Conservation (phyloP, 2,797 vertebrate species). For the Lepus oiostolus region DNA sequence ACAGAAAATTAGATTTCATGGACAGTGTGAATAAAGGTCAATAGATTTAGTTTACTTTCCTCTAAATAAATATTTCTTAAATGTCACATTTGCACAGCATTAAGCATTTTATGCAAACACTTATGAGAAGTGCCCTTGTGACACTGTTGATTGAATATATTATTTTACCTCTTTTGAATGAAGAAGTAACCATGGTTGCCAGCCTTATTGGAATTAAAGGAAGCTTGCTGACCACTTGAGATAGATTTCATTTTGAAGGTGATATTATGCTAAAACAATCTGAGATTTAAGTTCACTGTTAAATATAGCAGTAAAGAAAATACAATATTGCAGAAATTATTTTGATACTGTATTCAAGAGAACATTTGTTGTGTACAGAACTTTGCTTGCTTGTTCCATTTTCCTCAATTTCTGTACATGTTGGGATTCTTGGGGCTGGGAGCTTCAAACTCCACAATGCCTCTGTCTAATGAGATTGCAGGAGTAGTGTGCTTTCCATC, state of each 20-base stretch:
- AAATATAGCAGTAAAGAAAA: slow-evolving; percentile 52
- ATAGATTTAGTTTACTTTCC: slow-evolving; percentile 71
- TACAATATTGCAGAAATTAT: slow-evolving; percentile 11
- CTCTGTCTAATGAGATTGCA: slow-evolving; percentile 88
- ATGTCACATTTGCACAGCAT: slow-evolving; percentile 82
- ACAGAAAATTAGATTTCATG: slow-evolving; percentile 50
- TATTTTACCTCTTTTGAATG: slow-evolving; percentile 11
- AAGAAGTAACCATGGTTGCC: background rate
- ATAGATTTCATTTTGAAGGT: slow-evolving; percentile 53
- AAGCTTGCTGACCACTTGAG: slow-evolving; percentile 26
- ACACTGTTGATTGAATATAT: slow-evolving; percentile 23
- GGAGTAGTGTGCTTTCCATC: slow-evolving; percentile 86
- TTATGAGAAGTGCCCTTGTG: background rate
- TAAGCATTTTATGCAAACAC: slow-evolving; percentile 71
- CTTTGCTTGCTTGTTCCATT: slow-evolving; percentile 82
- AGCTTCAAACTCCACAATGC: slow-evolving; percentile 84
- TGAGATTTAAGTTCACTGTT: slow-evolving; percentile 5
- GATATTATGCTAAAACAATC: slow-evolving; percentile 56
- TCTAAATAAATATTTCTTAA: slow-evolving; percentile 72
- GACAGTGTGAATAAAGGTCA: slow-evolving; percentile 78
- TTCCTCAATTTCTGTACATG: slow-evolving; percentile 43
- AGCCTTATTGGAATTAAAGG: slow-evolving; percentile 23
- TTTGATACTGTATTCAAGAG: slow-evolving; percentile 53
- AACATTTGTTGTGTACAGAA: slow-evolving; percentile 80
- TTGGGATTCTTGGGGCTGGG: slow-evolving; percentile 83